Base-by-base conservation (phyloP, 2,797 vertebrate species). In the Catharus ustulatus region DNA sequence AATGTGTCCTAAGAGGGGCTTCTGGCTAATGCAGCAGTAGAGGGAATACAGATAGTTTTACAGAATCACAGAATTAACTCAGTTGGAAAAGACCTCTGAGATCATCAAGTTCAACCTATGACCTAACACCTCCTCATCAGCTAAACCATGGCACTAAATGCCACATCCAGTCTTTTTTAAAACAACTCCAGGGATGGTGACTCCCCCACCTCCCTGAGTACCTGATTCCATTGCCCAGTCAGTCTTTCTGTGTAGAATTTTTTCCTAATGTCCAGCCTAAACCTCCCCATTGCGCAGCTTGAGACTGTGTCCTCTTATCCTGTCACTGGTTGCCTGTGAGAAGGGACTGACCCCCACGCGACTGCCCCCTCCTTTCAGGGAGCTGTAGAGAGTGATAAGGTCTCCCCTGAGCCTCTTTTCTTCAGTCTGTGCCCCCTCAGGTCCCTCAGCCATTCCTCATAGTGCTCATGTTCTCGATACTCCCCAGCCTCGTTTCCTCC, bases 261-360 rank as follows among this genome's bases (percentile, higher is more conserved):
- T 69, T 45, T 22, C 21, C 27, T 22, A 6, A 38, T 45, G 18
- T 54, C n/a, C 17, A 30, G 6, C 13, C 16, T 52, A 26, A 68
- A 61, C 17, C 15, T 52, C 18, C 18, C n/a, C 14, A 42, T 32
- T 30, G 38, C 26, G 6, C 22, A 38, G 27, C 38, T 27, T 61
- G 27, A 59, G 55, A 30, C 55, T 36, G 16, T 61, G 46, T 61
- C 57, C 32, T 32, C 32, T 61, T 20, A 5, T 81, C 11, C 66
- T 51, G 17, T 32, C 55, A 71, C 9, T 52, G 32, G 26, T 26
- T 61, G 32, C 16, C 38, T 43, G 45, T 10, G 38, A 36, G 40
- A 64, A 64, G 40, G 24, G 38, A 51, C 36, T 2, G 1, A 24
- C 8, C 3, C 38, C 15, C 24, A 51, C 0, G 0, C 30, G 45